Evolutionary conservation across 1,140 invertebrate genomes (phyloP), one percentile per base, ranked within the genome.

Genomic region (Drosophila pallidifrons): DNA sequence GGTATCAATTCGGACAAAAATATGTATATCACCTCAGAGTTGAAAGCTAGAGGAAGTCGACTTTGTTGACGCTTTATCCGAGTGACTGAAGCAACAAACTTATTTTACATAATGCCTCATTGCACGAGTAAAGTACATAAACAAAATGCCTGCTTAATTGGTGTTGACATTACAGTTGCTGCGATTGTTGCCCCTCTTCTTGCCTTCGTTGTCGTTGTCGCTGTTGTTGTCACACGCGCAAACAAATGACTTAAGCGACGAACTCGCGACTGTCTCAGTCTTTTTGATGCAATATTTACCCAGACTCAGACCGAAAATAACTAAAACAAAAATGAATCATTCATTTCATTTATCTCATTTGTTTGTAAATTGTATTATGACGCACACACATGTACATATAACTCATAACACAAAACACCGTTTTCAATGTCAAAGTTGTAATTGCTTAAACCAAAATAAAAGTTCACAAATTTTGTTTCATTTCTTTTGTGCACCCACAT

Each of bases 391-490:
- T 61, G 68, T 64, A 46, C 54, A 25, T 25, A 46, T 63, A 13
- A 38, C 52, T 8, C 35, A 43, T 7, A 32, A 57, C 66, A 70
- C 49, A 51, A 30, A 7, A 25, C 11, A 15, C 16, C 49, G 35
- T 28, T 65, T 75, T 87, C 83, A 88, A 87, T 87, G 83, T 77
- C 83, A 88, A 77, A 74, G 64, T 47, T 79, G 64, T 88, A 82
- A 82, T 87, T 83, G 66, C 66, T 72, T 69, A 59, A 52, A 67
- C 51, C 51, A 43, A 54, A 61, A 65, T 15, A 30, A 46, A 55
- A 49, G 49, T 38, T 63, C 15, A 45, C 32, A 60, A 63, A 81
- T 63, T 59, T 59, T 32, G 35, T 59, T 64, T 75, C 43, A 59
- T 43, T 63, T 51, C 64, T n/a, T 38, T 46, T 52, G 51, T 16